Conservation (phyloP, 2,113 vertebrate genomes). For the Hydropotes inermis region DNA sequence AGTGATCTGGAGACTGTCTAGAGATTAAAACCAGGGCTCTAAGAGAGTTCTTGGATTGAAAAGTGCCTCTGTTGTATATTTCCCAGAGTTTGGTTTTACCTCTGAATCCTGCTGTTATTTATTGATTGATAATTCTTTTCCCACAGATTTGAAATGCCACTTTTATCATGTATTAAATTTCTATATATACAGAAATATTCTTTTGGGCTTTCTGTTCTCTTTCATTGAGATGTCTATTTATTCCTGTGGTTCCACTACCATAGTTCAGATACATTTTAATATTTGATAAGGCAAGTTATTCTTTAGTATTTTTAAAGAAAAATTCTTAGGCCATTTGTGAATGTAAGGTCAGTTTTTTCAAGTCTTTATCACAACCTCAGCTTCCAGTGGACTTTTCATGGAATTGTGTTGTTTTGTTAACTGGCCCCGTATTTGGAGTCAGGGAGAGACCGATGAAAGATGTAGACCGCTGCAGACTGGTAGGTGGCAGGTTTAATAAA, state of each 20-base stretch:
- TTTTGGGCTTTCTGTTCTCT: not conserved
- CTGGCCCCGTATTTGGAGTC: not conserved
- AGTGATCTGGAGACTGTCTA: not conserved
- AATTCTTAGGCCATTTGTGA: not conserved
- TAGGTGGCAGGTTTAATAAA: not conserved
- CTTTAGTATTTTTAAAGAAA: constrained; percentile 14
- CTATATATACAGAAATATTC: not conserved
- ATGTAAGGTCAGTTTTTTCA: not conserved
- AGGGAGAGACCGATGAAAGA: not conserved
- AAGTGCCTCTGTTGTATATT: not conserved
- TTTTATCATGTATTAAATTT: not conserved
- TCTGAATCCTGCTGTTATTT: not conserved
- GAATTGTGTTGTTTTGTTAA: not conserved
- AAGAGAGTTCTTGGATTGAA: not conserved
- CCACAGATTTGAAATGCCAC: not conserved
- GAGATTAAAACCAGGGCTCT: not conserved
- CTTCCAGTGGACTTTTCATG: not conserved
- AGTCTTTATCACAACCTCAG: not conserved
- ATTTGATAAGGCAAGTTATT: not conserved
- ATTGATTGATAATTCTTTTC: not conserved
- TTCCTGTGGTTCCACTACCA: not conserved
- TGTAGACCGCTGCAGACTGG: not conserved
- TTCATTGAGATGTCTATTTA: not conserved
- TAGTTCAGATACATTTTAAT: not conserved
- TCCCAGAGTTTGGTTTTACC: not conserved